Evolutionary conservation across 2,113 vertebrate species (phyloP).

Genomic region (Hippocampus comes): DNA sequence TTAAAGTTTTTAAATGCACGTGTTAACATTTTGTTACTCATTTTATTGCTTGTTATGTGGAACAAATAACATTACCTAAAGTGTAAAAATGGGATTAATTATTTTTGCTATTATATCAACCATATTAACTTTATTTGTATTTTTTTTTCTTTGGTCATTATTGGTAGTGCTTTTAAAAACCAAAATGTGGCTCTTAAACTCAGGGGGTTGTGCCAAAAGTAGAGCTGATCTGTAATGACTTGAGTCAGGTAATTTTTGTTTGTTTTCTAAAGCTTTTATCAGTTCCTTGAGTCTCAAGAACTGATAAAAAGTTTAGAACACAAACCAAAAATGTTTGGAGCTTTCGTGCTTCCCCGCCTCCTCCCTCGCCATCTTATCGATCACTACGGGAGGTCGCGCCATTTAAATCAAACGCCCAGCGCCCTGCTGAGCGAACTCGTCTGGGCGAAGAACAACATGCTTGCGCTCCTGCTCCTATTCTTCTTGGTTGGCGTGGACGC

Average conservation of each 20-base stretch:
- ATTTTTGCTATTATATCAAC: too few relatives aligned
- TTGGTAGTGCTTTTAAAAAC: not conserved
- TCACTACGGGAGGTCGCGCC: not conserved
- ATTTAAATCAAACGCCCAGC: not conserved
- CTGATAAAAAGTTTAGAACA: not conserved
- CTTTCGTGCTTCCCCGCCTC: not conserved
- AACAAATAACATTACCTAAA: too few relatives aligned
- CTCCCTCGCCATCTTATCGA: not conserved
- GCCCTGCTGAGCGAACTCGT: not conserved
- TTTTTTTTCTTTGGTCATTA: too few relatives aligned
- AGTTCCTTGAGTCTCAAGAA: too few relatives aligned
- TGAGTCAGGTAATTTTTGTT: not conserved
- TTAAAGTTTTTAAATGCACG: too few relatives aligned
- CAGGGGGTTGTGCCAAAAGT: not conserved
- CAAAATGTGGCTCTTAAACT: not conserved
- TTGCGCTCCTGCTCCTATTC: not conserved
- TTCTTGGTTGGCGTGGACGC: not conserved
- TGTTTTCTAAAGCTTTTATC: too few relatives aligned
- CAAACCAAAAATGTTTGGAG: not conserved
- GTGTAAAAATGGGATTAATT: too few relatives aligned
- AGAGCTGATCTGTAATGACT: not conserved
- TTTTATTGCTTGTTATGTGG: too few relatives aligned
- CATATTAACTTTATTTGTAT: too few relatives aligned
- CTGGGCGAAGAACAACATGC: not conserved
- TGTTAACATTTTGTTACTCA: too few relatives aligned